A percentile compares a stretch with the other conserved stretches of the same genome.
These are phyloP conservation scores for Pterocles orientalis DNA, from an alignment of 2,113 vertebrate genomes.

Conservation along the genomic window DNA sequence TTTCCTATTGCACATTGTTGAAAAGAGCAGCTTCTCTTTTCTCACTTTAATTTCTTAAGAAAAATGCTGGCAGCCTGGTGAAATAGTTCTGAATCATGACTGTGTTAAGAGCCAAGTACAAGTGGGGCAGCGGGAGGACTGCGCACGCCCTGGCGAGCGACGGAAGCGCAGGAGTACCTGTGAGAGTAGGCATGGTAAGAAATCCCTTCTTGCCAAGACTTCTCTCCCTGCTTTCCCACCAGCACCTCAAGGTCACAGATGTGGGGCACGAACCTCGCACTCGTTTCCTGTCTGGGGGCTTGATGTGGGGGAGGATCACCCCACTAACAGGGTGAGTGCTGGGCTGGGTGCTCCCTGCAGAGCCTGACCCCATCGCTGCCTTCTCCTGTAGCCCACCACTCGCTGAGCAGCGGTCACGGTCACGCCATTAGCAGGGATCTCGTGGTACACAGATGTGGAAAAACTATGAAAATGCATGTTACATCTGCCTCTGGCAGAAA, in stretches of 20 bases:
- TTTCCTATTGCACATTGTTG: not conserved
- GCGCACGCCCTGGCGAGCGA: fast-evolving
- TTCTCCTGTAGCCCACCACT: fast-evolving
- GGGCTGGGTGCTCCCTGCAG: not conserved
- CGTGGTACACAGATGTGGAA: no score
- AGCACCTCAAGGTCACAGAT: not conserved
- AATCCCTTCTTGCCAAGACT: not conserved
- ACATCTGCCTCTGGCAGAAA: not conserved
- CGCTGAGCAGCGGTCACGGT: fast-evolving
- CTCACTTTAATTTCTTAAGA: not conserved
- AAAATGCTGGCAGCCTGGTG: not conserved
- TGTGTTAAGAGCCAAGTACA: not conserved
- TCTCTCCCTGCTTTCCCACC: not conserved
- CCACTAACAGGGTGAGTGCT: not conserved
- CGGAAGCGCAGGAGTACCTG: not conserved
- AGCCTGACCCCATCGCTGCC: not conserved
- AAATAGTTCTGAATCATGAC: not conserved
- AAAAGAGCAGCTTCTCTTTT: not conserved
- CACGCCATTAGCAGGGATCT: not conserved
- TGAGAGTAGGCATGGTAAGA: not conserved
- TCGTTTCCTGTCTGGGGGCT: not conserved
- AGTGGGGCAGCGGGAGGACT: not conserved
- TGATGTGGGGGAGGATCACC: not conserved
- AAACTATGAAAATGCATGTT: not conserved
- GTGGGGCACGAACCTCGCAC: fast-evolving